phyloP scores from a whole-genome alignment of 2,113 vertebrate species.

The Dicaeum eximium region DNA sequence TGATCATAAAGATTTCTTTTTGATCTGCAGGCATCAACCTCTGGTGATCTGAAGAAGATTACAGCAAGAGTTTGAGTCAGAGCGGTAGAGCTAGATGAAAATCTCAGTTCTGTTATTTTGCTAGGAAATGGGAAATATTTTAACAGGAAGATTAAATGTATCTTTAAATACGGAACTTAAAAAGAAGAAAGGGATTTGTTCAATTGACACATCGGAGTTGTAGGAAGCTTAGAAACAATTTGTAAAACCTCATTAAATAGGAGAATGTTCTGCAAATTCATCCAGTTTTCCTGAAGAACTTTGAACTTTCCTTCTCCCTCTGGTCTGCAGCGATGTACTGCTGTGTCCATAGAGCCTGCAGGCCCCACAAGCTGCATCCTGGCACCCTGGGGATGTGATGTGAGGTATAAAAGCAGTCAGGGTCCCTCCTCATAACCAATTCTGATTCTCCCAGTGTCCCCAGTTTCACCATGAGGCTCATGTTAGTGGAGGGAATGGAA shows the following conservation, averaged over 20 bases:
- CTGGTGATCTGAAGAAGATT: slow-evolving; percentile 9
- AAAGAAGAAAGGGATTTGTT: slow-evolving; percentile 17
- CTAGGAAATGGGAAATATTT: neutral
- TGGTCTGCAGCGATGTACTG: neutral
- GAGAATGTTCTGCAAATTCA: neutral
- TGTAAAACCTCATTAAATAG: neutral
- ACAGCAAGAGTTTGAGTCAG: neutral
- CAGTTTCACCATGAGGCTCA: rapidly evolving
- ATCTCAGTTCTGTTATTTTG: neutral
- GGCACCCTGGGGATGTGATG: neutral
- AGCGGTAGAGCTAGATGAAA: neutral
- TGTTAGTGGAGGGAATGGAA: neutral
- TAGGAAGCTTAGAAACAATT: slow-evolving; percentile 24
- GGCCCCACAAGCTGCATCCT: neutral
- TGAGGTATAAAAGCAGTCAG: neutral
- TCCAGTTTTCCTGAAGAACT: neutral
- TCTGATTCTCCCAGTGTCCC: neutral
- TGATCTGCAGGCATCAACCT: slow-evolving; percentile 39
- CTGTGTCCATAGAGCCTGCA: neutral
- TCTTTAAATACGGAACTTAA: neutral
- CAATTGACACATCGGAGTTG: neutral
- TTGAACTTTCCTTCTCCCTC: neutral
- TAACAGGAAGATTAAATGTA: slow-evolving; percentile 12
- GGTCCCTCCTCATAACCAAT: neutral
- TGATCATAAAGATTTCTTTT: slow-evolving; percentile 48